Percentiles rank a stretch among this genome's conserved stretches.
Conservation (phyloP, 1,140 invertebrate genomes). For the Eulimnadia texana region DNA sequence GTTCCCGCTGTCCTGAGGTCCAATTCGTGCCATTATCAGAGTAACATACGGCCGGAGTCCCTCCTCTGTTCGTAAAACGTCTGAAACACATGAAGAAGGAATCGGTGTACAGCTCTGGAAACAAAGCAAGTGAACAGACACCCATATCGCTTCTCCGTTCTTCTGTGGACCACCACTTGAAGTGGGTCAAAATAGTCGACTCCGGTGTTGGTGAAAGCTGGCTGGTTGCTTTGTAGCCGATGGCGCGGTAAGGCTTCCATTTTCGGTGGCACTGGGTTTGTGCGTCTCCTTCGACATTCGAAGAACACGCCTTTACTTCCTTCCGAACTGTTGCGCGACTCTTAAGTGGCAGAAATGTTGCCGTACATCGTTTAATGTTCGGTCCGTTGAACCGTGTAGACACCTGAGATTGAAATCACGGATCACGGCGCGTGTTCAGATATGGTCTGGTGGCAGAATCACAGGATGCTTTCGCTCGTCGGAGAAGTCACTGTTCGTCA, state of each 20-base stretch:
- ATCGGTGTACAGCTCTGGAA: conserved; percentile 27
- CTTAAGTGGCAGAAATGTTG: conserved; percentile 13
- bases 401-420: neutral
- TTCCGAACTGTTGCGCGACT: neutral
- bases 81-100: conserved; percentile 19
- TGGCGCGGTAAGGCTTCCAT: conserved; percentile 9
- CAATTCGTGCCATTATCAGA: conserved; percentile 17
- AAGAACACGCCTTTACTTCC: conserved; percentile 14
- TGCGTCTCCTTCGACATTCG: conserved; percentile 12
- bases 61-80: neutral
- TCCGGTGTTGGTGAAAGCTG: conserved; percentile 10
- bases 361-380: conserved; percentile 2
- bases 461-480: neutral
- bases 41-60: conserved; percentile 8
- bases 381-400: neutral
- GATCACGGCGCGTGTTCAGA: neutral
- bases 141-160: conserved; percentile 21
- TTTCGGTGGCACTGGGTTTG: conserved; percentile 7
- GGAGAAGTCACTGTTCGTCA: neutral
- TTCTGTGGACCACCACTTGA: neutral
- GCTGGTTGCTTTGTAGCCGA: neutral
- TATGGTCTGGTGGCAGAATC: neutral
- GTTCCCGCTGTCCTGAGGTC: neutral
- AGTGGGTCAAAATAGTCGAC: conserved; percentile 18
- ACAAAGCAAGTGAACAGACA: conserved; percentile 28